Evolutionary conservation across 2,888 invertebrate species (phyloP).

Genomic region (Diarsia rubi): DNA sequence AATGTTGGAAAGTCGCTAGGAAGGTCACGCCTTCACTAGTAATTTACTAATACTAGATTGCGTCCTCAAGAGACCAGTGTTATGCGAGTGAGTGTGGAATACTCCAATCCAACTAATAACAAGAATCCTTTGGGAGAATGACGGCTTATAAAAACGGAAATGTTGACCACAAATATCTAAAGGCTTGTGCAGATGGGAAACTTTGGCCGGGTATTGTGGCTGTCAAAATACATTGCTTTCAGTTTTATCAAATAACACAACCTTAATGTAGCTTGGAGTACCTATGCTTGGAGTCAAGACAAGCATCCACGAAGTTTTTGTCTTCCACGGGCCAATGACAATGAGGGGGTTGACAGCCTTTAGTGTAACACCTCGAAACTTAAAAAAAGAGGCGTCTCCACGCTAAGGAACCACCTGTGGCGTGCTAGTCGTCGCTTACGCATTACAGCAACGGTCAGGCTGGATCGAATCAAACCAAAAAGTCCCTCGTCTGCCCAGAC

Average conservation of each 20-base stretch:
- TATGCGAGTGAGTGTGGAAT: constrained; percentile 16
- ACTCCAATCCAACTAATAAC: constrained; percentile 15
- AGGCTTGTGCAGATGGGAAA: not conserved
- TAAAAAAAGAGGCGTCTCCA: not conserved
- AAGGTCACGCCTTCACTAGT: constrained; percentile 38
- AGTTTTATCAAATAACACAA: not conserved
- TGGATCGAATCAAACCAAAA: not conserved
- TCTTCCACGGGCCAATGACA: no score
- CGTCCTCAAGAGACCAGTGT: constrained; percentile 22
- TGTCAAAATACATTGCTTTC: not conserved
- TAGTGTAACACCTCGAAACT: not conserved
- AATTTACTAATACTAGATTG: constrained; percentile 43
- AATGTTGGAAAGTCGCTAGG: constrained; percentile 18
- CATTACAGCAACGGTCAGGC: not conserved
- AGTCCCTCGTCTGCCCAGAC: constrained; percentile 6
- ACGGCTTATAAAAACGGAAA: constrained; percentile 6
- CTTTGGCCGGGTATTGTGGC: not conserved
- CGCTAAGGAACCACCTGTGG: not conserved
- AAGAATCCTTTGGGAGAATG: constrained; percentile 35
- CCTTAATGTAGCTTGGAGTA: no score
- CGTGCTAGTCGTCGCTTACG: not conserved
- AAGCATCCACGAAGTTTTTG: no score
- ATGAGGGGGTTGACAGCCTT: not conserved
- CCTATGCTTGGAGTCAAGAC: no score
- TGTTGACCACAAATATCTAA: not conserved